Evolutionary conservation across 1,140 invertebrate genomes (phyloP).

Genomic region (Anagrus nilaparvatae): DNA sequence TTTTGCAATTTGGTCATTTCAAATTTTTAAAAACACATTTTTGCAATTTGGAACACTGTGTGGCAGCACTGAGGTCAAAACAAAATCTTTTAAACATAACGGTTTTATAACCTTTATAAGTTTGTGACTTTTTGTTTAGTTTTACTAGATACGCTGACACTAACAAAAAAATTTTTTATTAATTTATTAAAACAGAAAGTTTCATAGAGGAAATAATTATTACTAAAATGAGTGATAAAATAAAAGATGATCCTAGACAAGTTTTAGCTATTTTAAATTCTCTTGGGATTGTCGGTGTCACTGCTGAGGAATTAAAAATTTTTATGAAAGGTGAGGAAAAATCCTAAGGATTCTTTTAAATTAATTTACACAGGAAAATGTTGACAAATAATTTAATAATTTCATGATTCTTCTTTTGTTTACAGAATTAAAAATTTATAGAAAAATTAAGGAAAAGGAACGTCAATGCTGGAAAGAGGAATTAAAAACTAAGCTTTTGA

Average conservation of each 20-base stretch:
- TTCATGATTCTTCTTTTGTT: conserved; percentile 7
- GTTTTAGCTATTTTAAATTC: conserved; percentile 36
- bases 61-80: too few relatives aligned
- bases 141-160: too few relatives aligned
- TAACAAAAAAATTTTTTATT: too few relatives aligned
- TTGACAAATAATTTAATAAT: neutral
- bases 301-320: conserved; percentile 33
- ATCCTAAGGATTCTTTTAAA: neutral
- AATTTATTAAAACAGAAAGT: too few relatives aligned
- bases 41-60: too few relatives aligned
- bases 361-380: neutral
- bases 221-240: conserved; percentile 9
- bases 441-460: conserved; percentile 33
- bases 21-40: too few relatives aligned
- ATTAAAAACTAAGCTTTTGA: conserved; percentile 27
- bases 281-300: conserved; percentile 36
- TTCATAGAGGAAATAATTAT: too few relatives aligned
- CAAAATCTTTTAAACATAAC: too few relatives aligned
- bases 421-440: conserved; percentile 34
- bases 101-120: too few relatives aligned
- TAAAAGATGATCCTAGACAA: conserved; percentile 33
- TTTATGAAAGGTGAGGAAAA: conserved; percentile 37
- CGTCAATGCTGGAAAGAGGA: conserved; percentile 29
- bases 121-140: too few relatives aligned
- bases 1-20: too few relatives aligned